Percentiles rank a stretch among this genome's conserved stretches.
phyloP scores from a whole-genome alignment of 2,888 invertebrate species.

The Leptothorax acervorum region DNA sequence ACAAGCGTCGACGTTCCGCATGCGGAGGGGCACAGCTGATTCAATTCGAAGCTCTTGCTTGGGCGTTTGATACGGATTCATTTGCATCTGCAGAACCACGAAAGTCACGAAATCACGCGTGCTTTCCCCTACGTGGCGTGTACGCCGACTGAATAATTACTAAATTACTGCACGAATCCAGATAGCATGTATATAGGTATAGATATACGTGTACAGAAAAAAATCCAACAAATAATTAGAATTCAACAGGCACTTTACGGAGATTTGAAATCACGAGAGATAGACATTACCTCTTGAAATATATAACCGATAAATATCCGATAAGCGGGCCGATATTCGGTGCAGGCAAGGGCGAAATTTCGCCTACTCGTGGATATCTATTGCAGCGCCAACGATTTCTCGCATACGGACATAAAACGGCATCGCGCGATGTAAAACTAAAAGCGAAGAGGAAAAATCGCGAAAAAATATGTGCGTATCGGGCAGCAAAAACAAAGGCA shows the following conservation, averaged over 20 bases:
- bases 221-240: conserved; percentile 6
- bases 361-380: conserved; percentile 30
- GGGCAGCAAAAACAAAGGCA: conserved; percentile 63
- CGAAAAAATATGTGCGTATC: conserved; percentile 52
- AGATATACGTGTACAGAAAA: background rate
- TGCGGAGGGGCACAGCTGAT: conserved; percentile 61
- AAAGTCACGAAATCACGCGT: conserved; percentile 17
- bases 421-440: background rate
- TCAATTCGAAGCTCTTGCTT: conserved; percentile 53
- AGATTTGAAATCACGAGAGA: conserved; percentile 11
- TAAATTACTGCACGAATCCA: background rate
- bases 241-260: conserved; percentile 15
- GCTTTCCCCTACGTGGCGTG: background rate
- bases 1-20: conserved; percentile 55
- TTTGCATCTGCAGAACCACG: conserved; percentile 33
- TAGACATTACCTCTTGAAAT: background rate
- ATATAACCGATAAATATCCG: conserved; percentile 37
- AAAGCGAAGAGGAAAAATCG: background rate
- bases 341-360: conserved; percentile 19
- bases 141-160: background rate
- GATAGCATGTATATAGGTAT: background rate
- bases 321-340: background rate
- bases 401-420: conserved; percentile 18
- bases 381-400: conserved; percentile 52
- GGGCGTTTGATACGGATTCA: conserved; percentile 45